Evolutionary conservation across 1,140 invertebrate genomes (phyloP).

Genomic region (Calliphora vicina): DNA sequence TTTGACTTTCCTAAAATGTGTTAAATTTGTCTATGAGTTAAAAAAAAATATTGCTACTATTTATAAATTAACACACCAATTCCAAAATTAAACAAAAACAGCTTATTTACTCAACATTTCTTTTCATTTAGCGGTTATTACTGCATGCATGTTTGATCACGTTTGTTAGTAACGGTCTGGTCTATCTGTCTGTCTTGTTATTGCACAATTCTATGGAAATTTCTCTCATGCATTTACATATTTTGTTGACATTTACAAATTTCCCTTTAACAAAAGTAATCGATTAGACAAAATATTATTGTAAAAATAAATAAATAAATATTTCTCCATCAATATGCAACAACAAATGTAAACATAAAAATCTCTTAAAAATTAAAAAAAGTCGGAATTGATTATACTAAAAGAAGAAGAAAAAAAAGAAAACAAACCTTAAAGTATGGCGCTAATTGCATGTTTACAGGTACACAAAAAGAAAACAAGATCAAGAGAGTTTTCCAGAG

Average conservation of each 20-base stretch:
- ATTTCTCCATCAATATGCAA: background rate
- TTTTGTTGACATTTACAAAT: background rate
- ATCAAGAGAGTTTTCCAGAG: background rate
- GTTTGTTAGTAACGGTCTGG: background rate
- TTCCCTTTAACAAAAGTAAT: background rate
- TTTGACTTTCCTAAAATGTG: too few relatives aligned
- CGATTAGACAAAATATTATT: background rate
- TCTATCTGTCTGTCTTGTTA: background rate
- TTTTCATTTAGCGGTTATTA: slow-evolving; percentile 2
- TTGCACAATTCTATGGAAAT: background rate
- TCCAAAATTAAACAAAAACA: background rate
- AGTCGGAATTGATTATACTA: too few relatives aligned
- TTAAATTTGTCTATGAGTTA: too few relatives aligned
- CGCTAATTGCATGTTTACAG: slow-evolving; percentile 35
- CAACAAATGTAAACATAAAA: background rate
- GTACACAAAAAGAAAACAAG: slow-evolving; percentile 1
- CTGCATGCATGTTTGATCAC: background rate
- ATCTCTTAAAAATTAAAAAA: background rate
- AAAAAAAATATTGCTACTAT: background rate
- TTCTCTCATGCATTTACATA: background rate
- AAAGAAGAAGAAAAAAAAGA: background rate
- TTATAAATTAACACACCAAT: background rate
- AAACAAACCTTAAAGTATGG: background rate
- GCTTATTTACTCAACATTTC: background rate
- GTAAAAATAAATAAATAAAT: background rate